Conservation (phyloP, 2,888 invertebrate species). For the Coelinius sp. region DNA sequence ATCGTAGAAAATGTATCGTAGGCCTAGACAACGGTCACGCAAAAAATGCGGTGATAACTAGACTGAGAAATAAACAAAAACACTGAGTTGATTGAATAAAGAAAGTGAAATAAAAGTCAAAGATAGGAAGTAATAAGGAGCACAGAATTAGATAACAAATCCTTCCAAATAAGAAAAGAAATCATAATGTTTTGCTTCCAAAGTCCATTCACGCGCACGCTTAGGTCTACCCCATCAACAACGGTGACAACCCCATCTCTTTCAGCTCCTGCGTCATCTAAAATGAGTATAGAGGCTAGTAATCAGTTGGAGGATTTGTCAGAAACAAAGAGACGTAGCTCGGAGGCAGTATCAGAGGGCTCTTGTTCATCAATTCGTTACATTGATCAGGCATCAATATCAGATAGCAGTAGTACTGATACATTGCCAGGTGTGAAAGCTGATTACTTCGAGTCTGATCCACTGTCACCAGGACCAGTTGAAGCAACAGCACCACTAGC, state of each 20-base stretch:
- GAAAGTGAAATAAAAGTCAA: no score
- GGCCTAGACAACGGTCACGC: constrained; percentile 50
- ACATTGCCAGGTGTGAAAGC: constrained; percentile 64
- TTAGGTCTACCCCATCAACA: constrained; percentile 52
- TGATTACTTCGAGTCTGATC: constrained; percentile 65
- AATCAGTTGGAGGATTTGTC: constrained; percentile 36
- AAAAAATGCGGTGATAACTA: constrained; percentile 49
- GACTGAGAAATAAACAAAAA: background rate
- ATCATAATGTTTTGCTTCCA: constrained; percentile 69
- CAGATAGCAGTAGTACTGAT: constrained; percentile 65
- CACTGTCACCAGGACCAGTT: constrained; percentile 60
- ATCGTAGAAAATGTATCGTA: constrained; percentile 40
- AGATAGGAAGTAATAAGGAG: no score
- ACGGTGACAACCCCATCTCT: constrained; percentile 43
- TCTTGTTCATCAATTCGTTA: constrained; percentile 65
- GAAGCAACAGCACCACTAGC: constrained; percentile 22
- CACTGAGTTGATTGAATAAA: no score
- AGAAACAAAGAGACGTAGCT: constrained; percentile 54
- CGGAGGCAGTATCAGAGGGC: constrained; percentile 64
- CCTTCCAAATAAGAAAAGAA: background rate
- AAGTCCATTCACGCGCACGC: constrained; percentile 67
- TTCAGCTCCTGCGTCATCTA: constrained; percentile 43
- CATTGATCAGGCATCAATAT: constrained; percentile 66
- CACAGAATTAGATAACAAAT: no score
- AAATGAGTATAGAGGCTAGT: background rate